Conservation (phyloP, 1,140 invertebrate genomes). For the Drosophila kepulauana region DNA sequence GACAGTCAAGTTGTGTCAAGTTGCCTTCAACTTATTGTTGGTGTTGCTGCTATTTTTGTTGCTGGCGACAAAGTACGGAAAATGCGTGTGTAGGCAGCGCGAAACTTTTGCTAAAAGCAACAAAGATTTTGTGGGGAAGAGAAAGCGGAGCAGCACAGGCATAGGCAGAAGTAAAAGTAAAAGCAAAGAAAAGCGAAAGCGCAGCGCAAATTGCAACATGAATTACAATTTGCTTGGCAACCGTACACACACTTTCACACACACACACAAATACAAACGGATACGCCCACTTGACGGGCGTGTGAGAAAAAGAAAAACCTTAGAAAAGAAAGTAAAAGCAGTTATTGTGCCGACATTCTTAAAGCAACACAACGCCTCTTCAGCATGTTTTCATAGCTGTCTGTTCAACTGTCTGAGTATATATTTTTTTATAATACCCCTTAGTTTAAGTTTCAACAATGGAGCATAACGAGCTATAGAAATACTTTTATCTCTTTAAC, state of each 20-base stretch:
- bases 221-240: slow-evolving; percentile 66
- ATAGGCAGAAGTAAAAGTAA: not conserved
- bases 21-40: slow-evolving; percentile 21
- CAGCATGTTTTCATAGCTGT: slow-evolving; percentile 13
- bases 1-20: slow-evolving; percentile 51
- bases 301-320: slow-evolving; percentile 37
- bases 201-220: slow-evolving; percentile 75
- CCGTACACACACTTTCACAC: not conserved
- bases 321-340: slow-evolving; percentile 35
- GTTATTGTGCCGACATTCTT: slow-evolving; percentile 39
- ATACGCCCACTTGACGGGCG: slow-evolving; percentile 3
- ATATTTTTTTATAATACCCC: slow-evolving; percentile 29
- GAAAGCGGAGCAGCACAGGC: not conserved
- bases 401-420: slow-evolving; percentile 17
- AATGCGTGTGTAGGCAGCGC: slow-evolving; percentile 41
- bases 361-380: slow-evolving; percentile 28
- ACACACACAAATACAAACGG: not conserved
- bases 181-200: slow-evolving; percentile 61
- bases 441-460: not conserved
- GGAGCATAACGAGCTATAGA: not conserved
- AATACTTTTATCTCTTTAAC: not conserved
- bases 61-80: slow-evolving; percentile 65
- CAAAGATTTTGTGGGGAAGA: slow-evolving; percentile 2
- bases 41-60: slow-evolving; percentile 2
- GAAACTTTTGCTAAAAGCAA: slow-evolving; percentile 54